Evolutionary conservation across 2,797 vertebrate genomes (phyloP), one percentile per base, ranked within the genome.

Genomic region (Menidia menidia): DNA sequence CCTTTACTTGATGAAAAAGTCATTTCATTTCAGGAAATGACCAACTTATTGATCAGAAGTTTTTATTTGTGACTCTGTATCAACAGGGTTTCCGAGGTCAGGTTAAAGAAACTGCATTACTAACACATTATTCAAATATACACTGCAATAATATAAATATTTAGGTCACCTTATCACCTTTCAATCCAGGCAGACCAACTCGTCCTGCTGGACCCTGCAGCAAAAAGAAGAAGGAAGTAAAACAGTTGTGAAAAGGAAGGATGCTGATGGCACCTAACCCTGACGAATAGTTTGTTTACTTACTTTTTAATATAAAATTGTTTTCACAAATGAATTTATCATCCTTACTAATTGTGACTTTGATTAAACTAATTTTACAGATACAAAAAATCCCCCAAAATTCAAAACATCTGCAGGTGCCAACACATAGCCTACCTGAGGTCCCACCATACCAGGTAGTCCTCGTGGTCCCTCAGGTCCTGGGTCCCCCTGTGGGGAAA

Each of bases 161-260:
- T 98, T 97, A 98, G 96, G 96, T 99, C 98, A 99, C 98, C 98
- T 99, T 99, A 99, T 99, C 98, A 99, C 98, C 98, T 99, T 99
- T 99, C 96, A 98, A 95, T 99, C 98, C 98, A 93, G 96, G 94
- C 84, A 94, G 95, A 85, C 98, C 97, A 73, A 86, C 88, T 90
- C 92, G 96, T 90, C 97, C 98, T 53, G 92, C 89, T 81, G 96
- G 94, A 87, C 97, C 98, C 98, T 99, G 88, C 71, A 75, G 87
- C 78, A 85, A 68, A 72, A 64, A 89, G 68, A 77, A 12, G 55
- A 71, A 47, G 45, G 50, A 48, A 41, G 12, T 43, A 52, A 44
- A 33, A 31, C 60, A 43, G 41, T 48, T 15, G n/a, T 16, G 55
- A 58, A 25, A 35, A 45, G 53, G 12, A 69, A 50, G 71, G n/a